A percentile compares a stretch with the other conserved stretches of the same genome.
These are phyloP conservation scores for Pelvicachromis taeniatus DNA, from an alignment of 2,113 vertebrate genomes.

Conservation along the genomic window DNA sequence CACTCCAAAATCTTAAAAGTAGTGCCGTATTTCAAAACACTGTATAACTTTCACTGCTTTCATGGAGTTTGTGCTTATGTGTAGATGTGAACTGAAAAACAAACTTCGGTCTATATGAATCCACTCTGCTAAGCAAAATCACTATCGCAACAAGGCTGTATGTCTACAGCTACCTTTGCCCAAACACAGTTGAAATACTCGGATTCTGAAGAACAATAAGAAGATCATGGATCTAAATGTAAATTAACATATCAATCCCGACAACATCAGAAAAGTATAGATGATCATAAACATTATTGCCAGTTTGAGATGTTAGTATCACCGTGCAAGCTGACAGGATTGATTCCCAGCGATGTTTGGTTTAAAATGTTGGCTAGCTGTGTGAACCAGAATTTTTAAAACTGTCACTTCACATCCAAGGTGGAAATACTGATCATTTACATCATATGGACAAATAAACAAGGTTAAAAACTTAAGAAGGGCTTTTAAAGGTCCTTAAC, in stretches of 20 bases:
- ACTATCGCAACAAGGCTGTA: background rate
- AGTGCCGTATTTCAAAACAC: background rate
- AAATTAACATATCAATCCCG: background rate
- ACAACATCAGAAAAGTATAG: background rate
- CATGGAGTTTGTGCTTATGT: background rate
- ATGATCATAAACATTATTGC: background rate
- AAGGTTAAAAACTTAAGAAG: background rate
- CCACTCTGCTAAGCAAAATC: background rate
- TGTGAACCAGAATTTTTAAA: background rate
- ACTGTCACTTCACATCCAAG: background rate
- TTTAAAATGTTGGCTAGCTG: background rate
- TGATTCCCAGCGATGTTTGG: background rate
- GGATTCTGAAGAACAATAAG: background rate
- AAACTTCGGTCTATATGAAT: background rate
- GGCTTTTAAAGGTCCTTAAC: background rate
- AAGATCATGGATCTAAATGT: background rate
- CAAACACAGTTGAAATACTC: background rate
- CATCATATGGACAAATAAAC: background rate
- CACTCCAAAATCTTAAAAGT: background rate
- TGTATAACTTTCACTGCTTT: background rate
- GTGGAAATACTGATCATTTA: background rate
- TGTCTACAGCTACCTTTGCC: background rate
- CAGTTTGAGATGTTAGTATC: background rate
- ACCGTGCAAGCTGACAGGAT: background rate
- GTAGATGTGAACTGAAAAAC: background rate